These are phyloP conservation scores for Epizoanthus stellaris DNA, from an alignment of 92 coral and sea anemone species.

Conservation along the genomic window DNA sequence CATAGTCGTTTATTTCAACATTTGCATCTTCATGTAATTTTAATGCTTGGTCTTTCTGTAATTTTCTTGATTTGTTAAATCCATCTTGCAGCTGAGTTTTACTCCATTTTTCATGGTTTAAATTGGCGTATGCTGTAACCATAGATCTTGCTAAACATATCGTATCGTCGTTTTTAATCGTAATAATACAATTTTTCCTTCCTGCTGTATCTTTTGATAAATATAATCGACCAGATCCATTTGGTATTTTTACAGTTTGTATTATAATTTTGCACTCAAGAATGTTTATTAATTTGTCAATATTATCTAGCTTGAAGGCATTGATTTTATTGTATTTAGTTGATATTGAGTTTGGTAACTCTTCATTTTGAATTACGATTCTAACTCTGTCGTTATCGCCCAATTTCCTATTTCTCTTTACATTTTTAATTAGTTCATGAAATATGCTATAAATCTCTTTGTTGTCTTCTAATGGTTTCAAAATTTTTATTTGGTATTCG, in stretches of 20 bases:
- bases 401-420: conserved; percentile 9
- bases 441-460: conserved; percentile 29
- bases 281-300: conserved; percentile 5
- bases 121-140: conserved; percentile 11
- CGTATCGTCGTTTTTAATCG: conserved; percentile 32
- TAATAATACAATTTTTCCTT: conserved; percentile 34
- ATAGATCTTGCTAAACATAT: conserved; percentile 20
- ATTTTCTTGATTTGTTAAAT: conserved; percentile 38
- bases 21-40: conserved; percentile 29
- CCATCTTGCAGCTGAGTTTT: conserved; percentile 25
- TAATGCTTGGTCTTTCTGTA: conserved; percentile 39
- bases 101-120: background rate
- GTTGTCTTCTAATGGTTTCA: conserved; percentile 32
- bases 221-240: conserved; percentile 35
- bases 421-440: conserved; percentile 12
- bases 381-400: conserved; percentile 17
- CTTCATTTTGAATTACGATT: conserved; percentile 19
- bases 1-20: conserved; percentile 40
- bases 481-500: conserved; percentile 17
- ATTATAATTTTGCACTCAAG: conserved; percentile 3
- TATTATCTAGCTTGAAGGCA: background rate
- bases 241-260: conserved; percentile 40
- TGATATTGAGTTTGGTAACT: conserved; percentile 22
- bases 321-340: background rate
- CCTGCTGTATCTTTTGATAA: conserved; percentile 43